phyloP scores from a whole-genome alignment of 2,797 vertebrate species.

The Premnoplex brunnescens region DNA sequence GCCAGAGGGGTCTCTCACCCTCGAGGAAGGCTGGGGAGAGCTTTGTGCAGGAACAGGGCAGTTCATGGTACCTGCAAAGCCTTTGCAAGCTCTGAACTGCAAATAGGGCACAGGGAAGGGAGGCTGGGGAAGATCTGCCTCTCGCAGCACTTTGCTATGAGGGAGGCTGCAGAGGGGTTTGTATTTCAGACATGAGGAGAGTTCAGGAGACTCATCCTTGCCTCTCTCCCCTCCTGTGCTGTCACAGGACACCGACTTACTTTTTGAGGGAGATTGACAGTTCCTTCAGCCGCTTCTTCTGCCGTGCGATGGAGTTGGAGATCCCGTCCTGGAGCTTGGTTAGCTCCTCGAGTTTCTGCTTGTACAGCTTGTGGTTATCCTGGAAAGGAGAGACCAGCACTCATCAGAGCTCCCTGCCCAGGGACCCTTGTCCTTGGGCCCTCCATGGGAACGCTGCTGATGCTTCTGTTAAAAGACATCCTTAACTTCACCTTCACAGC shows the following conservation, averaged over 20 bases:
- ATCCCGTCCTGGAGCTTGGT: constrained; percentile 87
- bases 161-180: neutral
- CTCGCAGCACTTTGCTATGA: neutral
- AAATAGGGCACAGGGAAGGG: neutral
- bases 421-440: neutral
- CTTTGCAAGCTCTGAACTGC: neutral
- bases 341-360: constrained; percentile 89
- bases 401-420: neutral
- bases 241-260: constrained; percentile 61
- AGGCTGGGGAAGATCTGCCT: neutral
- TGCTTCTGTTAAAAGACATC: neutral
- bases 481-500: neutral
- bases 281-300: constrained; percentile 85
- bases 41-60: neutral
- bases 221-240: neutral
- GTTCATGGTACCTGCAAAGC: neutral
- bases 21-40: neutral
- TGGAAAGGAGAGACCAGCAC: constrained; percentile 13
- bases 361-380: constrained; percentile 90
- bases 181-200: accelerated
- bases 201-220: accelerated
- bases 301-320: constrained; percentile 80
- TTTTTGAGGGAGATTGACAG: constrained; percentile 78
- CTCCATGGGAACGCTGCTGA: neutral
- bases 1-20: neutral